A percentile compares a stretch with the other conserved stretches of the same genome.
These are phyloP conservation scores for Pyrocephalus nanus DNA, from an alignment of 2,797 vertebrate species.

Conservation along the genomic window DNA sequence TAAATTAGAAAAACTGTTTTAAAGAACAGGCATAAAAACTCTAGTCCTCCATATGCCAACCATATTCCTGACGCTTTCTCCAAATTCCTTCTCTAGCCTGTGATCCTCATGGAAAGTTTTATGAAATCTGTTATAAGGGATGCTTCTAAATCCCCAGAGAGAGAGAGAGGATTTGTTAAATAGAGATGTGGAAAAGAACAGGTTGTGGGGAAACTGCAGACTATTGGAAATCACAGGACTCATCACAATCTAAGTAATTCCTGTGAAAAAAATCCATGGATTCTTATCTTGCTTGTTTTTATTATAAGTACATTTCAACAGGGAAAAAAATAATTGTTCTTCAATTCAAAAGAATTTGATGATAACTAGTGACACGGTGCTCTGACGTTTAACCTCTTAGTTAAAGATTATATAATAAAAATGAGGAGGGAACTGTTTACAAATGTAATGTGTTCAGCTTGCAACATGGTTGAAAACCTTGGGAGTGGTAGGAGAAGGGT, in stretches of 20 bases:
- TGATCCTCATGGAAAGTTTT: not conserved
- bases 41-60: rapidly evolving
- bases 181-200: not conserved
- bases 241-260: not conserved
- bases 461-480: not conserved
- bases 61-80: not conserved
- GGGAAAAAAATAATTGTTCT: not conserved
- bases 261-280: not conserved
- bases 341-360: not conserved
- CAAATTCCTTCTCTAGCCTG: not conserved
- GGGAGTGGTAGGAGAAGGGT: not conserved
- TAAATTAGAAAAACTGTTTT: not conserved
- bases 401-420: not conserved
- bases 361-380: not conserved
- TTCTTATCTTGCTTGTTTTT: not conserved
- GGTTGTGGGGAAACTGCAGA: not conserved
- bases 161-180: not conserved
- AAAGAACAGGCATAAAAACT: not conserved
- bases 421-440: not conserved
- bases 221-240: not conserved
- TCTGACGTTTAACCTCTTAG: not conserved
- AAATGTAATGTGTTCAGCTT: rapidly evolving
- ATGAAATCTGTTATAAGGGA: not conserved
- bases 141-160: not conserved
- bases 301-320: not conserved